phyloP scores from a whole-genome alignment of 30 jellyfish, hydroid and myxozoan species.

The Haliclystus octoradiatus region DNA sequence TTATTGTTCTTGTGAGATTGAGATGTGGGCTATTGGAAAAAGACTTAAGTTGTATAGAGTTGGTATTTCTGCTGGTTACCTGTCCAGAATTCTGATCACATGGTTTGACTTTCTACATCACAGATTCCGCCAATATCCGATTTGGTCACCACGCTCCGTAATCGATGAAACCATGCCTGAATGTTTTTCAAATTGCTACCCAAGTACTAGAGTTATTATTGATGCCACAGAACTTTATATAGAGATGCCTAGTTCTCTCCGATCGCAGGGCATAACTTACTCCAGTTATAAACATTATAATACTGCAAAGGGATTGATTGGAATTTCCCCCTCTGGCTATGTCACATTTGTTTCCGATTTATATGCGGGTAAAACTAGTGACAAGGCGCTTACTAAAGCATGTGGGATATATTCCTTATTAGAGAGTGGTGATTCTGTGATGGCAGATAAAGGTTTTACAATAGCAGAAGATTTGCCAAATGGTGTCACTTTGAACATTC shows the following conservation, averaged over 20 bases:
- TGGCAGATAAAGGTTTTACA: slow-evolving; percentile 65
- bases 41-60: not conserved
- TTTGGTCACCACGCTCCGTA: slow-evolving; percentile 1
- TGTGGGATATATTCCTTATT: slow-evolving; percentile 12
- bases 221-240: slow-evolving; percentile 6
- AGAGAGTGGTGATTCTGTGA: slow-evolving; percentile 39
- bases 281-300: slow-evolving; percentile 7
- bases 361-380: slow-evolving; percentile 40
- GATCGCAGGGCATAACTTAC: not conserved
- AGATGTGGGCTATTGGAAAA: not conserved
- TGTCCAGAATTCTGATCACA: not conserved
- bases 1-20: not conserved
- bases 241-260: slow-evolving; percentile 10
- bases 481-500: slow-evolving; percentile 26
- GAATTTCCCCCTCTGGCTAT: not conserved
- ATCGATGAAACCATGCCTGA: slow-evolving; percentile 8
- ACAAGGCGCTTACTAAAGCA: slow-evolving; percentile 6
- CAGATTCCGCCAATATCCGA: not conserved
- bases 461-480: slow-evolving; percentile 26
- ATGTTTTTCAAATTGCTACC: slow-evolving; percentile 3
- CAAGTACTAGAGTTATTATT: slow-evolving; percentile 10
- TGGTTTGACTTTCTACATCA: not conserved
- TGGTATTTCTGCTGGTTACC: not conserved
- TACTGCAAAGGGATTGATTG: slow-evolving; percentile 13
- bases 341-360: slow-evolving; percentile 34